Base-by-base conservation (phyloP, 2,113 vertebrate genomes). In the Festucalex cinctus region DNA sequence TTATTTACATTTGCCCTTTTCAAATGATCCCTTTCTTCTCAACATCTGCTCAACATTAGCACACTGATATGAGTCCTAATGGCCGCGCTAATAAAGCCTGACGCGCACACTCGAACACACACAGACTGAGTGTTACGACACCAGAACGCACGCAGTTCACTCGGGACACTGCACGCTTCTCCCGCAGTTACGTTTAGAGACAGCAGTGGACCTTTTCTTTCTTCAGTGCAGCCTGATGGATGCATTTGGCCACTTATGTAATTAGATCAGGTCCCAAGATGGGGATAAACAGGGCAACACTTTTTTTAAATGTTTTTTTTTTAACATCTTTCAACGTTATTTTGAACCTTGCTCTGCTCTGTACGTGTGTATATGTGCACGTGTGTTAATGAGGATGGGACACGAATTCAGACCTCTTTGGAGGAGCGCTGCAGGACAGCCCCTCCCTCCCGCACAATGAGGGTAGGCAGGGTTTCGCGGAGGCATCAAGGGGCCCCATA, bases 211-310 rank as follows among this genome's bases (percentile, higher is more conserved):
- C 70, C 66, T 78, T 75, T 68, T 65, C 69, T 73, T 81, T 26
- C 80, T 79, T 79, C 83, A 76, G 88, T 92, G 79, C 69, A 66
- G 89, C 91, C 88, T 94, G 94, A 94, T 91, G 92, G 94, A 95
- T 94, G 94, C 93, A 95, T 93, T 95, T 93, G 94, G 90, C 90
- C 94, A 94, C 92, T 94, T 94, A 94, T 94, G 95, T 95, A 96
- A 97, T 95, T 95, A 94, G 94, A 96, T 95, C 93, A 92, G 91
- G 91, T 95, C 94, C 95, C 94, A 91, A 92, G 95, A 95, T 95
- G 93, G 92, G 94, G 94, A 94, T 94, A 95, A 95, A 95, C 89
- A 88, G 90, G 80, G 74, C 51, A 67, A 89, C 91, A 92, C 90
- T 90, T 79, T 90, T 91, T 73, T 51, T n/a, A n/a, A n/a, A n/a